These are phyloP conservation scores for Dicaeum eximium DNA, from an alignment of 2,113 vertebrate species.

Conservation along the genomic window DNA sequence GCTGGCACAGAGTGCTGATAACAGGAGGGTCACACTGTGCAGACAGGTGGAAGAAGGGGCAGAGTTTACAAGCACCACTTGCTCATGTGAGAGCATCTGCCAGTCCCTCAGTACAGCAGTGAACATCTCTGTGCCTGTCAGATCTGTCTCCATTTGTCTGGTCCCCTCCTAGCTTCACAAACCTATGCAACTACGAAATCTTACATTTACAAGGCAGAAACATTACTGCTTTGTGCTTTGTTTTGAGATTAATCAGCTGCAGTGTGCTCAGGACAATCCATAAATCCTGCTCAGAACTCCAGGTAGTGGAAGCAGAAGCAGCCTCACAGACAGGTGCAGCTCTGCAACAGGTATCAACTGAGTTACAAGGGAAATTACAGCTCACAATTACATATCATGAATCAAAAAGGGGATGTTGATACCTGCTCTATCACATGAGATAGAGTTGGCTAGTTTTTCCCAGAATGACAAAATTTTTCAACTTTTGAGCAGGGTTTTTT, in stretches of 20 bases:
- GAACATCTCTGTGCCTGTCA: not conserved
- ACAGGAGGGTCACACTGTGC: not conserved
- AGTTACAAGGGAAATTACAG: not conserved
- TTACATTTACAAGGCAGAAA: not conserved
- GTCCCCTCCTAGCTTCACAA: not conserved
- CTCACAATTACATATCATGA: accelerated
- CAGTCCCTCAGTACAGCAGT: not conserved
- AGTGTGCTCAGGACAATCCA: not conserved
- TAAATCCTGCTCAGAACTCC: not conserved
- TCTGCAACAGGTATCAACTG: accelerated
- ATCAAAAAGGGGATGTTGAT: not conserved
- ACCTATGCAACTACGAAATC: not conserved
- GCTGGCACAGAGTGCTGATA: not conserved
- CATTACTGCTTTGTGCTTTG: not conserved
- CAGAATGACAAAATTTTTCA: not conserved
- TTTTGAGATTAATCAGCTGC: not conserved
- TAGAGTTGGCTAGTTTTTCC: not conserved
- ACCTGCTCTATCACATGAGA: not conserved
- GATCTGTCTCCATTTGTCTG: not conserved
- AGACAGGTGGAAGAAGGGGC: not conserved
- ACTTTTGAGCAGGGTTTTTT: not conserved
- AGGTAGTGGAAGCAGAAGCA: not conserved
- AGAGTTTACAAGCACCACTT: not conserved
- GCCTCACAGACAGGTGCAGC: not conserved
- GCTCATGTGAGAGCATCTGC: not conserved